Conservation (phyloP, 2,888 invertebrate genomes). For the Plebejus melissa region DNA sequence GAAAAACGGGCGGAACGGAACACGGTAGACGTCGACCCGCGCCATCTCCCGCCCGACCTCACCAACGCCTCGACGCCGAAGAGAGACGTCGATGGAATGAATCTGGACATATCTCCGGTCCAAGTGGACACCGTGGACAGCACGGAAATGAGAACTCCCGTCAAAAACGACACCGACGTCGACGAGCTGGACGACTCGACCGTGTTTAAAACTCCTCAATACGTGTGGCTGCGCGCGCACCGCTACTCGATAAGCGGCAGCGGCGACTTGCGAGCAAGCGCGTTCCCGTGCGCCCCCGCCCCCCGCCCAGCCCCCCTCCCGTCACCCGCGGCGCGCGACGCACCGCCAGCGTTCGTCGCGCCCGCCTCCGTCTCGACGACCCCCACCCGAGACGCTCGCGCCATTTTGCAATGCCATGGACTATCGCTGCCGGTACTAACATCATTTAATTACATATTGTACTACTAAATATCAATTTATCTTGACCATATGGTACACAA, state of each 20-base stretch:
- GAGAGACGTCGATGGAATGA: slow-evolving; percentile 59
- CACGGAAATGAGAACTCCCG: slow-evolving; percentile 56
- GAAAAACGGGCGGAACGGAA: slow-evolving; percentile 67
- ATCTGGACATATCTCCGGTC: slow-evolving; percentile 66
- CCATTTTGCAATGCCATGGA: slow-evolving; percentile 76
- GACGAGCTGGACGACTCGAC: slow-evolving; percentile 67
- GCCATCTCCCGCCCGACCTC: slow-evolving; percentile 55
- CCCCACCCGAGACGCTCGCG: slow-evolving; percentile 68
- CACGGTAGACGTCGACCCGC: slow-evolving; percentile 63
- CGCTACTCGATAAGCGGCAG: slow-evolving; percentile 63
- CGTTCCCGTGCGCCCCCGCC: slow-evolving; percentile 38
- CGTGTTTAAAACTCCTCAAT: slow-evolving; percentile 68
- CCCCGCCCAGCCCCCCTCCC: slow-evolving; percentile 62
- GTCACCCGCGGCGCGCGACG: slow-evolving; percentile 46
- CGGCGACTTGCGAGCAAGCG: slow-evolving; percentile 45
- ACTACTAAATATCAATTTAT: slow-evolving; percentile 65
- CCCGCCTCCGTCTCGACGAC: slow-evolving; percentile 65
- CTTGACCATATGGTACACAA: slow-evolving; percentile 51
- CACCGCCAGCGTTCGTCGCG: slow-evolving; percentile 50
- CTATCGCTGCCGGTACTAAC: slow-evolving; percentile 80
- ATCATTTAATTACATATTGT: slow-evolving; percentile 69
- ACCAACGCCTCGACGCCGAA: slow-evolving; percentile 65
- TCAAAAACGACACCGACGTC: slow-evolving; percentile 44
- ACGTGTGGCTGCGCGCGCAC: slow-evolving; percentile 58
- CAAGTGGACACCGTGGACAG: slow-evolving; percentile 72